Percentiles rank a stretch among this genome's conserved stretches.
These are phyloP conservation scores for Chrysemys picta DNA, from an alignment of 2,113 vertebrate species.

Conservation along the genomic window DNA sequence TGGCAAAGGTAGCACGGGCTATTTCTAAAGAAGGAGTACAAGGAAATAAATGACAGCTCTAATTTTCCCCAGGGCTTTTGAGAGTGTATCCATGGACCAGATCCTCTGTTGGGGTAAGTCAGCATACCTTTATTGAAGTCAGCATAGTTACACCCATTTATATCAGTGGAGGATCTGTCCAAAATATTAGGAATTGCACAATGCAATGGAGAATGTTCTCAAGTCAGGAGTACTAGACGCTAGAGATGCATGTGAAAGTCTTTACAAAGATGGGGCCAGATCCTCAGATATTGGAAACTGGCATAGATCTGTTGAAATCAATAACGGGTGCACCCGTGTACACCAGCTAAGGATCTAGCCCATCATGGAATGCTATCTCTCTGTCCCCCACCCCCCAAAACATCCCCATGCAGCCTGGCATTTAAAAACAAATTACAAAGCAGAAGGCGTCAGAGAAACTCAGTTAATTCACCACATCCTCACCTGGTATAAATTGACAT, in stretches of 20 bases:
- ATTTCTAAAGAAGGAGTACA: neutral
- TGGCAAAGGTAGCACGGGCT: neutral
- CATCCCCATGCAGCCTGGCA: neutral
- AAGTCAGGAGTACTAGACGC: neutral
- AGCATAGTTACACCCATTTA: neutral
- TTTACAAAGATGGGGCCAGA: neutral
- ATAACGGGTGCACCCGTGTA: neutral
- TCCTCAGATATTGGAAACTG: neutral
- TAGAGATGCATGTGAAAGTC: neutral
- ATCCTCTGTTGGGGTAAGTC: neutral
- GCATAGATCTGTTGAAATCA: neutral
- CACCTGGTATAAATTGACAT: neutral
- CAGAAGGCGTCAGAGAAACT: neutral
- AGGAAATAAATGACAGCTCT: neutral
- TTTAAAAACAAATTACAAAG: neutral
- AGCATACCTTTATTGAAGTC: neutral
- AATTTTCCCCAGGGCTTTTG: neutral
- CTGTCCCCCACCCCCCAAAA: too few species aligned
- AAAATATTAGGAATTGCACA: neutral
- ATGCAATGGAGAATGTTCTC: neutral
- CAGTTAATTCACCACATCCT: neutral
- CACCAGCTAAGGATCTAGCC: neutral
- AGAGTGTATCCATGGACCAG: neutral
- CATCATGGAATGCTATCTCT: neutral
- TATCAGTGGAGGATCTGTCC: neutral